Evolutionary conservation across 2,888 invertebrate genomes (phyloP).

Genomic region (Spilosoma lubricipeda): DNA sequence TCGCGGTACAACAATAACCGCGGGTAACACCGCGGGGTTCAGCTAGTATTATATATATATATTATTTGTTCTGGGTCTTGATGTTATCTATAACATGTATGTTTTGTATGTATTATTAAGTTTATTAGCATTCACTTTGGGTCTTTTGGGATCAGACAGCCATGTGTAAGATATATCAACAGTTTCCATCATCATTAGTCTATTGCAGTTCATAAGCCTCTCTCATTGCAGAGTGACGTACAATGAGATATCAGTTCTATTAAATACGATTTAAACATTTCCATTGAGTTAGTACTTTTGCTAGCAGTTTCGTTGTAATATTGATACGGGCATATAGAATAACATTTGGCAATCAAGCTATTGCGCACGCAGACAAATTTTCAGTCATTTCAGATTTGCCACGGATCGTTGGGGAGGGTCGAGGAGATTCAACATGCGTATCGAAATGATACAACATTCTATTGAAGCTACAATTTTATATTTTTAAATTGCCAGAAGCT

Average conservation of each 20-base stretch:
- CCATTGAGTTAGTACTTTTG: not conserved
- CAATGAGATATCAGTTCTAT: not conserved
- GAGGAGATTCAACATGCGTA: slow-evolving; percentile 39
- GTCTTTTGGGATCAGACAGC: not conserved
- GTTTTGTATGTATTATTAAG: no score
- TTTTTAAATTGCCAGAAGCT: slow-evolving; percentile 40
- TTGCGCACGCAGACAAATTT: slow-evolving; percentile 30
- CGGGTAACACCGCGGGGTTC: no score
- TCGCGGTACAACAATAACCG: no score
- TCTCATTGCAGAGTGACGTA: no score
- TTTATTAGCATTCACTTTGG: not conserved
- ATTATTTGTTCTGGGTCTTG: no score
- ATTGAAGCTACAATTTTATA: slow-evolving; percentile 37
- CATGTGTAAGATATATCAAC: not conserved
- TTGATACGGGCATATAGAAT: slow-evolving; percentile 20
- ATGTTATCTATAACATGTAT: no score
- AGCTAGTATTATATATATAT: no score
- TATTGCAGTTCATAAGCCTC: no score
- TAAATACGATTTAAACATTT: not conserved
- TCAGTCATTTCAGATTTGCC: slow-evolving; percentile 39
- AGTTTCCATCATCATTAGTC: no score
- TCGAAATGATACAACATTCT: slow-evolving; percentile 27
- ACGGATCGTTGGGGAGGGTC: slow-evolving; percentile 35
- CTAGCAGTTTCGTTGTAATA: not conserved
- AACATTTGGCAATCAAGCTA: slow-evolving; percentile 26